These are phyloP conservation scores for Tragelaphus strepsiceros DNA, from an alignment of 2,113 vertebrate genomes.

Conservation along the genomic window DNA sequence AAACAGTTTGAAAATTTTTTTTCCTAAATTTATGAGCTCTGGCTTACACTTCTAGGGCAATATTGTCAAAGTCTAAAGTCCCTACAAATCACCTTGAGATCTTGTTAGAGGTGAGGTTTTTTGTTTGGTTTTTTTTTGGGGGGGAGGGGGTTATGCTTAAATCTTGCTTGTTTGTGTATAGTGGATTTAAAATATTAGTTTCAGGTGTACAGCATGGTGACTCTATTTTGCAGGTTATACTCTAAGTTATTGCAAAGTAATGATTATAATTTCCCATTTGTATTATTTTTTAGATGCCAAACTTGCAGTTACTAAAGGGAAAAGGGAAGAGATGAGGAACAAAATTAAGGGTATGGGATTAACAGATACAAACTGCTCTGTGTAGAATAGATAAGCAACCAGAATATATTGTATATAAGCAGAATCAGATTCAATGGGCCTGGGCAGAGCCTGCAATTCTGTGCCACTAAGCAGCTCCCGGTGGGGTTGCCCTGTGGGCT, in stretches of 20 bases:
- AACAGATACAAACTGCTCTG: neutral
- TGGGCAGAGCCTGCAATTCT: neutral
- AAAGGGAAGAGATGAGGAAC: neutral
- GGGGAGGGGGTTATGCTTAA: neutral
- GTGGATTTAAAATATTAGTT: neutral
- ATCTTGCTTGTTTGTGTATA: neutral
- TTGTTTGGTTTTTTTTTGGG: no score
- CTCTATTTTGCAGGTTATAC: neutral
- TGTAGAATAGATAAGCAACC: neutral
- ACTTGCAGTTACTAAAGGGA: neutral
- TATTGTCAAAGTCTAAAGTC: neutral
- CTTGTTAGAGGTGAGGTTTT: neutral
- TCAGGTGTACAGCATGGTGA: neutral
- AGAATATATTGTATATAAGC: neutral
- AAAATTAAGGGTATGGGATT: neutral
- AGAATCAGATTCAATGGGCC: neutral
- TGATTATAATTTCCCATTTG: neutral
- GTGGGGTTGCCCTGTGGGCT: neutral
- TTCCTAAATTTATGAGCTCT: neutral
- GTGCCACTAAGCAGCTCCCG: neutral
- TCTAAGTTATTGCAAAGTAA: neutral
- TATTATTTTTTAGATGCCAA: neutral
- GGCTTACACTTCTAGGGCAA: neutral
- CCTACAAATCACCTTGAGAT: neutral
- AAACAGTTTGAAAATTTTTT: neutral